These are phyloP conservation scores for Archivesica marissinica DNA, from an alignment of 1,140 invertebrate species.

Conservation along the genomic window DNA sequence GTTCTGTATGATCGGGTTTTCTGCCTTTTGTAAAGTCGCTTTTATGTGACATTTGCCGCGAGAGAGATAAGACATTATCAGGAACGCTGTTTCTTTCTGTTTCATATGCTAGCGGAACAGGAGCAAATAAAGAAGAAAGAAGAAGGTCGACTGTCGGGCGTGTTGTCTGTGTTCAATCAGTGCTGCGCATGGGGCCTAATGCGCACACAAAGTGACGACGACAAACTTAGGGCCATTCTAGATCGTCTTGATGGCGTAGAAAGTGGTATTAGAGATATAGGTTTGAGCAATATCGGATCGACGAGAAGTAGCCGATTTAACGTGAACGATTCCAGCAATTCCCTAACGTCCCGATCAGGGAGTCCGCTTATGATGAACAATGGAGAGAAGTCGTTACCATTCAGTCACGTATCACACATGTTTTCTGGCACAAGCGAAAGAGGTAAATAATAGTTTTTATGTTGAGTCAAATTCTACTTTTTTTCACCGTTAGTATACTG, in stretches of 20 bases:
- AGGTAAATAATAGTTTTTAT: no score
- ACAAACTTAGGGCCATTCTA: conserved; percentile 48
- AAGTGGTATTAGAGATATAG: not conserved
- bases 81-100: no score
- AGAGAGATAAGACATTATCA: no score
- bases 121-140: not conserved
- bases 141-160: not conserved
- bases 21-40: no score
- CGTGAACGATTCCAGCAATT: not conserved
- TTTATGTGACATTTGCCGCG: no score
- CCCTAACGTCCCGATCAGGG: not conserved
- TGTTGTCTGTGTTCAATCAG: not conserved
- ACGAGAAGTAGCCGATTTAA: not conserved
- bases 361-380: conserved; percentile 14
- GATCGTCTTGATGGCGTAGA: conserved; percentile 62
- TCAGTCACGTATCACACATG: not conserved
- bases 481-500: no score
- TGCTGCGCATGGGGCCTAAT: not conserved
- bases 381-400: not conserved
- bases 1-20: no score
- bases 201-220: conserved; percentile 4
- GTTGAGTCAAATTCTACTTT: no score
- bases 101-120: no score
- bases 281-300: not conserved
- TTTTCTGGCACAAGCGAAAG: conserved; percentile 6